phyloP scores from a whole-genome alignment of 2,797 vertebrate species.

The Ciconia nigra region DNA sequence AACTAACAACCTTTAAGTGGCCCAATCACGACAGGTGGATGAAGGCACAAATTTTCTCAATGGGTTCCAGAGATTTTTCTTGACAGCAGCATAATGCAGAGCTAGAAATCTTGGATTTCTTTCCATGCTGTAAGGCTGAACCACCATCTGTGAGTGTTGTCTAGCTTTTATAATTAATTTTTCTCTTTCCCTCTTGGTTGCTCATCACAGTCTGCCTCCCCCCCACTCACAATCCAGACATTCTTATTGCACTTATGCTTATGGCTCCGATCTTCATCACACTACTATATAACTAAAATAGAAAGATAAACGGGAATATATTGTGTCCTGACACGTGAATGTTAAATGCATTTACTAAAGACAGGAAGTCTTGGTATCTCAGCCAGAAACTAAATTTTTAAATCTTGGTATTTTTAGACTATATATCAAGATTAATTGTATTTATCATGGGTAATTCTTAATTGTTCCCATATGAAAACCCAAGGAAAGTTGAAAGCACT shows the following conservation, averaged over 20 bases:
- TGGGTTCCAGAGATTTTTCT: background rate
- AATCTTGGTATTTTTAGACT: background rate
- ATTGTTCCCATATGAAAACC: background rate
- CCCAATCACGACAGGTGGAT: background rate
- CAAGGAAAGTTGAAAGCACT: background rate
- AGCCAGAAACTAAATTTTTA: background rate
- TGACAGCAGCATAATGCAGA: background rate
- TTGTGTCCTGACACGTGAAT: background rate
- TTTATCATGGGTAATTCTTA: background rate
- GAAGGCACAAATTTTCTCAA: background rate
- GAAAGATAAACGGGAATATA: background rate
- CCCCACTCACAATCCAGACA: background rate
- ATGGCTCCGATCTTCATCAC: background rate
- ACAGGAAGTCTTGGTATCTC: background rate
- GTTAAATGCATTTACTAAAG: background rate
- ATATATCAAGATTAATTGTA: background rate
- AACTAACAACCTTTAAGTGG: background rate
- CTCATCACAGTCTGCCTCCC: too few species aligned
- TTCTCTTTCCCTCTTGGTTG: background rate
- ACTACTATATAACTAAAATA: background rate
- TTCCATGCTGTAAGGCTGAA: background rate
- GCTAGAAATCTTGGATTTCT: background rate
- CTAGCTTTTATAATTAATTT: background rate
- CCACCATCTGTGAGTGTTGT: background rate
- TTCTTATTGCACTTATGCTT: background rate